phyloP scores from a whole-genome alignment of 1,140 invertebrate genomes.

The Cydia pomonella region DNA sequence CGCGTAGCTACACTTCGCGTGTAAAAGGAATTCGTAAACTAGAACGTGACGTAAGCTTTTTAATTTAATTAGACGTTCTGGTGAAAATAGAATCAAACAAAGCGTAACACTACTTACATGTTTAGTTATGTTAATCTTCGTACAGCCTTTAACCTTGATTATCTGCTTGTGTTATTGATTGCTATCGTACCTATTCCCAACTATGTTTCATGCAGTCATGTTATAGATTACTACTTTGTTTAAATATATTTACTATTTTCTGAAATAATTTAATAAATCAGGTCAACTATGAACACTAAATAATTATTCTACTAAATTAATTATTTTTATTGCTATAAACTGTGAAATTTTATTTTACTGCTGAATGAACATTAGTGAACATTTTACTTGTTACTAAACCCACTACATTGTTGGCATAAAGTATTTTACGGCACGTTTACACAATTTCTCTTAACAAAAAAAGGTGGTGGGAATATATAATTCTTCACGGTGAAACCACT shows the following conservation, averaged over 20 bases:
- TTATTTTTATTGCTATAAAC: too few relatives aligned
- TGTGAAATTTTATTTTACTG: too few relatives aligned
- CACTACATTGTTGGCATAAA: not conserved
- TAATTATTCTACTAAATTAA: too few relatives aligned
- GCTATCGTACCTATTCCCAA: too few relatives aligned
- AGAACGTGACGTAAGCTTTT: not conserved
- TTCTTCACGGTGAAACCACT: slow-evolving; percentile 9
- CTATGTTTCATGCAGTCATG: too few relatives aligned
- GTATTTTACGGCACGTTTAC: slow-evolving; percentile 11
- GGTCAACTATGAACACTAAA: too few relatives aligned
- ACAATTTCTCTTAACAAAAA: not conserved
- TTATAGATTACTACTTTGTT: too few relatives aligned
- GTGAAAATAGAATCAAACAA: slow-evolving; percentile 5
- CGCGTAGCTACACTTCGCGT: slow-evolving; percentile 6
- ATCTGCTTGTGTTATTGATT: too few relatives aligned
- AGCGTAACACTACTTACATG: not conserved
- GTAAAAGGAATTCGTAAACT: slow-evolving; percentile 17
- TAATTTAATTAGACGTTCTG: slow-evolving; percentile 21
- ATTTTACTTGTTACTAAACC: not conserved
- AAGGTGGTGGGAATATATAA: not conserved
- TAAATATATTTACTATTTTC: too few relatives aligned
- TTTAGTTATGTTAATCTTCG: too few relatives aligned
- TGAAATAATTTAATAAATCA: too few relatives aligned
- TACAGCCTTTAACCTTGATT: too few relatives aligned
- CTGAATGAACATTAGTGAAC: not conserved